Evolutionary conservation across 37 sponge, comb jelly and placozoan species (phyloP), one percentile per base, ranked within the genome.

Genomic region (Ianthella basta): DNA sequence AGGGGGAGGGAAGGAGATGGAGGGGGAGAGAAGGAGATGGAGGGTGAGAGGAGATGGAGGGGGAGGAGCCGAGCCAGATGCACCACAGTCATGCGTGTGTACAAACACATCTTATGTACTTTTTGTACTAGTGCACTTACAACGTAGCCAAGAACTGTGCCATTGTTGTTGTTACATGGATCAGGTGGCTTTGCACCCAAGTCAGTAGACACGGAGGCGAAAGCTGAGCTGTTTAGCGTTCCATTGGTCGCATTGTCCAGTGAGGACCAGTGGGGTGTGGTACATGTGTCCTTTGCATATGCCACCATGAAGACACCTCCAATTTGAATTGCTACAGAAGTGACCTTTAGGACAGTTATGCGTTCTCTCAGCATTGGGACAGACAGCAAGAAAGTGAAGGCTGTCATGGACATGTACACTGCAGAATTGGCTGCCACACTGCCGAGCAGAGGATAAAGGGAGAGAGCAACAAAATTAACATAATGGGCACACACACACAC

Each of bases 381-480:
- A 15, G 96, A 92, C 25, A 95, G 23, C 57, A 95, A 55, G 54
- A 95, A 92, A 2, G 85, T 88, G 24, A 92, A 55, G 24, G 89
- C 93, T 6, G 90, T 24, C 0, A 87, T 65, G 27, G 93, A 89
- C 68, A 92, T 90, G 86, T 90, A 95, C 44, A 95, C 88, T 55
- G 96, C 91, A 13, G 91, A 88, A 60, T 95, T 95, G 36, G 89
- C 95, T 60, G 95, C 81, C 24, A 94, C 83, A 84, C 93, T 92
- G 40, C 35, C 82, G 23, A 29, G 39, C 21, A 61, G 25, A 27
- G 59, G 10, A 34, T 1, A 66, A 59, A 68, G 66, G 57, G 39
- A 57, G 37, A 16, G n/a, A 72, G 67, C 54, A 27, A 86, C 32
- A 64, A 38, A 5, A 29, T 1, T 27, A 54, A 15, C 59, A 21